Evolutionary conservation across 2,888 invertebrate genomes (phyloP), one percentile per base, ranked within the genome.

Genomic region (Drosophila formosana): DNA sequence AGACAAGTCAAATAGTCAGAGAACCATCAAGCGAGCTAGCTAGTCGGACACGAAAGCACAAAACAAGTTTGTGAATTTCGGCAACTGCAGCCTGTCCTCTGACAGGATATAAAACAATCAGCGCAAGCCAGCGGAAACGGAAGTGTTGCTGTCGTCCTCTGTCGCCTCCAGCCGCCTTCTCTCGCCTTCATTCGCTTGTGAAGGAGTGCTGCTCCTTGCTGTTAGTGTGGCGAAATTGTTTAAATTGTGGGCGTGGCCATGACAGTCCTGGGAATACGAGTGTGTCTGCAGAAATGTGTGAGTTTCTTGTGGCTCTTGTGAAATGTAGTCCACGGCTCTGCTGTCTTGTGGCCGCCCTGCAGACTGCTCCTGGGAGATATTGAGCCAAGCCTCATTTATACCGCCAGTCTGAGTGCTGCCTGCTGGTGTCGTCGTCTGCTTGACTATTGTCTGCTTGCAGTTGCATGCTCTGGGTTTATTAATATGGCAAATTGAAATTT

Each of bases 61-160:
- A 78, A 89, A 87, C 89, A 87, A 89, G 87, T 88, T 82, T 84
- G 80, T 71, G 85, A 79, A 84, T 89, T 87, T 89, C 66, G 73
- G 80, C 77, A 82, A 82, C 68, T 73, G 75, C 71, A 73, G 81
- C 82, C 80, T 79, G 85, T 88, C 78, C 87, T 82, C 85, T 89
- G 90, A 86, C 89, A 90, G 89, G 90, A 90, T 89, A 90, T 90
- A 90, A 90, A 90, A 90, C 90, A 90, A 90, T 90, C 89, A 90
- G 90, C 84, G 89, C 91, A 90, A 90, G 90, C 90, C 82, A 90
- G 89, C 89, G 89, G 89, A 90, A 90, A 81, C 83, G 91, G 89
- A 90, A 89, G 89, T 89, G 86, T 79, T 77, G 65, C 75, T 65
- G 61, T 60, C 66, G 46, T 64, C 55, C 66, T 49, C 51, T 47